Evolutionary conservation across 1,140 invertebrate genomes (phyloP), one percentile per base, ranked within the genome.

Genomic region (Ladona fulva): DNA sequence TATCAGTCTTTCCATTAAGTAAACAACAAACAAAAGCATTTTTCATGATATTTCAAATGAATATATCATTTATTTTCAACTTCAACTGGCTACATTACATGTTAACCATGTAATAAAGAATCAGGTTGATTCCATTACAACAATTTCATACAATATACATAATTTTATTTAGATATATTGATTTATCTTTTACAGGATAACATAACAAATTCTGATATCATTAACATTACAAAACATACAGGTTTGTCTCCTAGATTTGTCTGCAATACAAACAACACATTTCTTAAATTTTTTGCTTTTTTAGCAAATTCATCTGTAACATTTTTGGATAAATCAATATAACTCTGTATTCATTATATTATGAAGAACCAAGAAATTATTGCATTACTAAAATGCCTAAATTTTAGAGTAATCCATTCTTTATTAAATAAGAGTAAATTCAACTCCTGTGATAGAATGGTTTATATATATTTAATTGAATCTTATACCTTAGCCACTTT

Each of bases 101-200:
- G 52, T 6, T 66, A 6, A 66, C 52, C 52, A 66, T 66, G 52
- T 66, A 66, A 66, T 3, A 66, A 22, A 19, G 52, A 66, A 66
- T 66, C 52, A 6, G 14, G 3, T 66, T 66, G 52, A 66, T 66
- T 66, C 52, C n/a, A 12, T 66, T 66, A 66, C 52, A 66, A 66
- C 52, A 66, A 66, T 66, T 16, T 66, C 52, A 6, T 66, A 52
- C 44, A 52, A 52, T 52, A 52, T 52, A 19, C 52, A 66, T 66
- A 66, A 66, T 66, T 66, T 66, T 66, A 66, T 12, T 19, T 66
- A 66, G 52, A 19, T 66, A 66, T 66, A 66, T 66, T 66, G 16
- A 66, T 66, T 66, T 66, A 66, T 66, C 52, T 66, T 66, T 66
- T 66, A 66, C 52, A 66, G 52, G n/a, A 66, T 66, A 66, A 66